Evolutionary conservation across 2,888 invertebrate genomes (phyloP).

Genomic region (Ophion obscuratus): DNA sequence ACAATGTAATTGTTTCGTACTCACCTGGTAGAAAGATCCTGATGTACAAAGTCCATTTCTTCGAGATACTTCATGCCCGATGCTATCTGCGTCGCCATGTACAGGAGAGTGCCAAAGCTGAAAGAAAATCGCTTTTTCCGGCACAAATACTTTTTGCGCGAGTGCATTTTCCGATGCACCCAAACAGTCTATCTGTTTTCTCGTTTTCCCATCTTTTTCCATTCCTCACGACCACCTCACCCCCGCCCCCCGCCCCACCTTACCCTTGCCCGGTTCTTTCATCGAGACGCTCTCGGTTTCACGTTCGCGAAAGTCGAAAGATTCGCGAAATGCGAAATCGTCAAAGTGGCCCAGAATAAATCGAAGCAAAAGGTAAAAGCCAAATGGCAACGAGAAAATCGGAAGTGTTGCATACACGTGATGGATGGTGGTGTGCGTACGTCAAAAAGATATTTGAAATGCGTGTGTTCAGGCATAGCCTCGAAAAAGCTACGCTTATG

Average conservation of each 20-base stretch:
- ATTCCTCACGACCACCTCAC: background rate
- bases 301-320: conserved; percentile 22
- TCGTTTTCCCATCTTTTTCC: background rate
- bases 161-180: conserved; percentile 31
- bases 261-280: background rate
- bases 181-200: conserved; percentile 22
- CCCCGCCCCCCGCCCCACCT: background rate
- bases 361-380: conserved; percentile 41
- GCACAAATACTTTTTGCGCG: conserved; percentile 28
- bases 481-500: background rate
- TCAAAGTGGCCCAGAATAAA: conserved; percentile 57
- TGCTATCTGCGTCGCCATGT: conserved; percentile 94
- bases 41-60: conserved; percentile 93
- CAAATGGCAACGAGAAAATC: conserved; percentile 31
- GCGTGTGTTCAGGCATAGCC: background rate
- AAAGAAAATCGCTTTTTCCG: conserved; percentile 77
- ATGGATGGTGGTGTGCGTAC: background rate
- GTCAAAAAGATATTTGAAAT: conserved; percentile 23
- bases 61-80: conserved; percentile 96
- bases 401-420: background rate
- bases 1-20: conserved; percentile 69
- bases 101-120: conserved; percentile 93
- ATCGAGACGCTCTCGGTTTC: conserved; percentile 13
- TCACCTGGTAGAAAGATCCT: conserved; percentile 93
- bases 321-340: conserved; percentile 43